These are phyloP conservation scores for Craterocephalus amniculus DNA, from an alignment of 2,797 vertebrate genomes.

Conservation along the genomic window DNA sequence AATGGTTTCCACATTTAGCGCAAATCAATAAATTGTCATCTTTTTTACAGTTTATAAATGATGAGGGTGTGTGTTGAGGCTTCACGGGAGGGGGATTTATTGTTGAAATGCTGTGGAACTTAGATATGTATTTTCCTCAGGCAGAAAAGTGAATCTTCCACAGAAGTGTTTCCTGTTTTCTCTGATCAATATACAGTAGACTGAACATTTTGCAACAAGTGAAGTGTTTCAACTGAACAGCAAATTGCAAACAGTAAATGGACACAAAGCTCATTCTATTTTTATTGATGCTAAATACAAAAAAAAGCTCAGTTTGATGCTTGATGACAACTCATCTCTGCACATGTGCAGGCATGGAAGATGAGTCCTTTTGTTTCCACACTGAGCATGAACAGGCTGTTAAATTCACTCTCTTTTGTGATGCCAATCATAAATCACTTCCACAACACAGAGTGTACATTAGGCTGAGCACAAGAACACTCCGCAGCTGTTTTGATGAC, in stretches of 20 bases:
- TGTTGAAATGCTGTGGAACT: neutral
- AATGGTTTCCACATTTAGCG: no score
- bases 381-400: conserved; percentile 32
- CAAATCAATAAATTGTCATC: neutral
- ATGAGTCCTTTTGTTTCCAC: conserved; percentile 15
- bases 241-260: neutral
- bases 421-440: conserved; percentile 32
- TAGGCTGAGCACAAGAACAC: conserved; percentile 14
- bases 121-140: neutral
- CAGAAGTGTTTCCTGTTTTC: neutral
- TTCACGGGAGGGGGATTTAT: neutral
- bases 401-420: conserved; percentile 28
- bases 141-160: neutral
- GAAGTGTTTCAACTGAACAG: neutral
- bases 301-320: neutral
- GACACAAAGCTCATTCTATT: no score
- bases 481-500: conserved; percentile 46
- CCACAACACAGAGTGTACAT: conserved; percentile 18
- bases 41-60: neutral
- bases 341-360: conserved; percentile 9
- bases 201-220: neutral
- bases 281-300: neutral
- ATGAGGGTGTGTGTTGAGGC: neutral
- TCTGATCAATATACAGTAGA: neutral
- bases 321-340: neutral